Base-by-base conservation (phyloP, 2,113 vertebrate species). In the Sardina pilchardus region DNA sequence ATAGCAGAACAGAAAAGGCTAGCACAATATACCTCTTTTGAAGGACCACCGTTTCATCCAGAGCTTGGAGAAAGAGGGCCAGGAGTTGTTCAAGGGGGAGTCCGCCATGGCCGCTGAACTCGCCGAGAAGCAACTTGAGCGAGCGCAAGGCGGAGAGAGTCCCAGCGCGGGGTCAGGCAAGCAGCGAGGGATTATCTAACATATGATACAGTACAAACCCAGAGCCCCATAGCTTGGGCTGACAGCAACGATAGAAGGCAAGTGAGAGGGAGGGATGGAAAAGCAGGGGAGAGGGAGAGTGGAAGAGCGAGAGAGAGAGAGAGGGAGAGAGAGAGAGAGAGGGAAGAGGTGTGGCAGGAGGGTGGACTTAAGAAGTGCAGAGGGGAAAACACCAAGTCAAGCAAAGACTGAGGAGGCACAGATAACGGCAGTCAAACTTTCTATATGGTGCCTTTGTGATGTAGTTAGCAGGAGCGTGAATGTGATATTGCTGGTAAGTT, bases 11-110 rank as follows among this genome's bases (percentile, higher is more conserved):
- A 17, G 17, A 81, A n/a, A n/a, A 6, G 9, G 39, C 39, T 42
- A 42, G 39, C 39, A 4, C 39, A 42, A 42, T 42, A 42, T 96
- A 99, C 98, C 98, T 99, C 97, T 92, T 93, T 99, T 99, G 92
- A 98, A 97, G 87, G 96, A 97, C 98, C 96, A 98, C 83, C 96
- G 94, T 94, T 97, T 99, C 96, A 96, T 97, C 98, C 97, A 99
- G 84, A 97, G 93, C 92, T 96, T 98, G n/a, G 98, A 97, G 91
- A 99, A 96, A 9, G 96, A 97, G 0, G 98, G 98, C 98, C 98
- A 99, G 92, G 98, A 99, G 94, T 99, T 96, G 93, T 99, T 97
- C 85, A 99, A 96, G 24, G 95, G 94, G 0, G 96, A 96, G 92
- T 97, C 96, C 36, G 97, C 96, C 97, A 98, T 98, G 67, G 39